phyloP scores from a whole-genome alignment of 2,888 invertebrate genomes.

The Coremacera marginata region DNA sequence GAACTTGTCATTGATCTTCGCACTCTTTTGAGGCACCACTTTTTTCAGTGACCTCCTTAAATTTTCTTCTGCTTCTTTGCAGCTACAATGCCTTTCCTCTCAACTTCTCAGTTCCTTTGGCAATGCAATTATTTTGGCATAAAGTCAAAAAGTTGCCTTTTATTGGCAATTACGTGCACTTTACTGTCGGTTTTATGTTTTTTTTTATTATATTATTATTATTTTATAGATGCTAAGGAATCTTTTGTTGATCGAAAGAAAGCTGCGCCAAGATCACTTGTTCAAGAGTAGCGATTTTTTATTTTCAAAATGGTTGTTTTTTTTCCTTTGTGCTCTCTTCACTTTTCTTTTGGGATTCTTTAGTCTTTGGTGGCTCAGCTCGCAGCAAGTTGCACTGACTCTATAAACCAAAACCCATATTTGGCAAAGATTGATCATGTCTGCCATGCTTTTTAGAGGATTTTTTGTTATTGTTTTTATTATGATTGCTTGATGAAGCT shows the following conservation, averaged over 20 bases:
- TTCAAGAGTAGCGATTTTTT: not conserved
- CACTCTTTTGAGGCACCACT: not conserved
- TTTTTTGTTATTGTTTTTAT: too few relatives aligned
- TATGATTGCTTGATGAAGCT: too few relatives aligned
- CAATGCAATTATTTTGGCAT: constrained; percentile 25
- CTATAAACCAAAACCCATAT: not conserved
- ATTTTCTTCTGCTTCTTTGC: not conserved
- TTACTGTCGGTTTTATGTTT: not conserved
- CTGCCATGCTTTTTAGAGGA: not conserved
- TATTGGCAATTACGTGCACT: constrained; percentile 18
- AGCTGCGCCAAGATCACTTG: not conserved
- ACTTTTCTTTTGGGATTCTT: not conserved
- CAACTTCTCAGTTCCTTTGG: not conserved
- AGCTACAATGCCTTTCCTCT: not conserved
- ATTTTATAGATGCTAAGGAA: not conserved
- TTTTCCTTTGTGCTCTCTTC: not conserved
- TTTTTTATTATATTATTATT: not conserved
- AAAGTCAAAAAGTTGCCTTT: constrained; percentile 25
- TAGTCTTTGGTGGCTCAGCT: not conserved
- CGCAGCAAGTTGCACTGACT: constrained; percentile 6
- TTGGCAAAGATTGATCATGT: constrained; percentile 10
- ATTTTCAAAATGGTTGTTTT: not conserved
- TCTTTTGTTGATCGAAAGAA: not conserved
- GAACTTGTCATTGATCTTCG: constrained; percentile 30
- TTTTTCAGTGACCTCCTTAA: too few relatives aligned